Evolutionary conservation across 2,888 invertebrate species (phyloP), one percentile per base, ranked within the genome.

Genomic region (Nephrotoma guestfalica): DNA sequence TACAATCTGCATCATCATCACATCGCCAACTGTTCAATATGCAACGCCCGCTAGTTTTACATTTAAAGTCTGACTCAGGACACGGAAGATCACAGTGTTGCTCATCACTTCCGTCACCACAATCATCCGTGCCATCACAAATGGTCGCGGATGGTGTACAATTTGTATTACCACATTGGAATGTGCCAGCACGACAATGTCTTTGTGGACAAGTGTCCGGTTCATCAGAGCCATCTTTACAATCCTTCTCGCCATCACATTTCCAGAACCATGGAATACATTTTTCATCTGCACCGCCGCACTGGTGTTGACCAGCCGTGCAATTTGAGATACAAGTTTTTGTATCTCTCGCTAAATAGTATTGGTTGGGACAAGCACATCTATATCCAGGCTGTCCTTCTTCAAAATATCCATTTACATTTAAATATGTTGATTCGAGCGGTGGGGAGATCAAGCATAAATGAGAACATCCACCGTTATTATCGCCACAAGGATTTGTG

Each of bases 401-500:
- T 90, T 96, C 96, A 18, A 95, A 95, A 89, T 96, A 96, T 1
- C 95, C 96, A 88, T 96, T 95, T 85, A 96, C 94, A 89, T 95
- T 95, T 7, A 96, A 90, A 90, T 96, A 96, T 86, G 95, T 95
- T 1, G 96, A 95, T 57, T 94, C 95, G 85, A 93, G 93, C 0
- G 96, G 96, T 15, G 98, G 97, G 0, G 97, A 94, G 83, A 99
- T 95, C 41, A 99, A 92, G 90, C 99, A 99, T 6, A 99, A 93
- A 92, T 99, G 99, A 0, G 98, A 97, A 90, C 99, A 99, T 4
- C 97, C 98, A 40, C 98, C 99, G 90, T 99, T 99, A 90, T 97
- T 96, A 0, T 93, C 92, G 0, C 96, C 97, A 90, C 99, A 99
- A 0, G 99, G 99, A 92, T 99, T 98, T 0, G 93, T 92, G 89